Conservation (phyloP, 2,797 vertebrate species). For the Oryzias sinensis region DNA sequence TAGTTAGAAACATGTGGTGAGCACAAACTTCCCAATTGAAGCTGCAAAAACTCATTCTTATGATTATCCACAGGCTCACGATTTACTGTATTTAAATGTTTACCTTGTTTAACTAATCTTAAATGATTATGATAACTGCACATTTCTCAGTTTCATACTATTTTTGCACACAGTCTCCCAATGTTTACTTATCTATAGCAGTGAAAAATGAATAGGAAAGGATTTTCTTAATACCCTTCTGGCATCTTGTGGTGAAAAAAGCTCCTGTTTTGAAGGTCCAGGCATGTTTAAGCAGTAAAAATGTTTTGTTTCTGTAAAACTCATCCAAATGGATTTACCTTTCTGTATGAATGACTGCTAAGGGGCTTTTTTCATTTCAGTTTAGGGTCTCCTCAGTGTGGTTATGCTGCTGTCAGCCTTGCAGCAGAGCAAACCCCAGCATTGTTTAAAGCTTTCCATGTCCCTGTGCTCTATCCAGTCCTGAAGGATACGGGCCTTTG, state of each 20-base stretch:
- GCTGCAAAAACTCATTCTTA: too few relatives aligned
- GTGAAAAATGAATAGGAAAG: conserved; percentile 20
- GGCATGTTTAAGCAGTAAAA: conserved; percentile 7
- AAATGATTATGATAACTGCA: conserved; percentile 12
- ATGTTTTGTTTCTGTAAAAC: background rate
- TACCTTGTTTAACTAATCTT: conserved; percentile 6
- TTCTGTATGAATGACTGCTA: background rate
- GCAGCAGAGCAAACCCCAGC: conserved; percentile 33
- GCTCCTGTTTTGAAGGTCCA: conserved; percentile 13
- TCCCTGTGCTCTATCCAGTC: conserved; percentile 38
- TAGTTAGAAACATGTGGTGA: background rate
- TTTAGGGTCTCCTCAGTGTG: conserved; percentile 43
- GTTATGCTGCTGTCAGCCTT: conserved; percentile 57
- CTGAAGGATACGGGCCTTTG: conserved; percentile 29
- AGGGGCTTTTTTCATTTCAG: background rate
- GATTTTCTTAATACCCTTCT: conserved; percentile 40
- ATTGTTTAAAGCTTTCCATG: conserved; percentile 41
- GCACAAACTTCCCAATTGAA: background rate
- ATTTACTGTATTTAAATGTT: conserved; percentile 17
- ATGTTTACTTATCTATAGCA: conserved; percentile 34
- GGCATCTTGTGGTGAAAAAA: conserved; percentile 2
- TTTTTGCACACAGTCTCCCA: conserved; percentile 34
- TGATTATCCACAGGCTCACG: conserved; percentile 1
- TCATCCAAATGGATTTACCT: too few relatives aligned
- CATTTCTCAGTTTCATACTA: conserved; percentile 2